A percentile compares a stretch with the other conserved stretches of the same genome.
Conservation (phyloP, 2,113 vertebrate genomes). For the Andinoacara biseriatus region DNA sequence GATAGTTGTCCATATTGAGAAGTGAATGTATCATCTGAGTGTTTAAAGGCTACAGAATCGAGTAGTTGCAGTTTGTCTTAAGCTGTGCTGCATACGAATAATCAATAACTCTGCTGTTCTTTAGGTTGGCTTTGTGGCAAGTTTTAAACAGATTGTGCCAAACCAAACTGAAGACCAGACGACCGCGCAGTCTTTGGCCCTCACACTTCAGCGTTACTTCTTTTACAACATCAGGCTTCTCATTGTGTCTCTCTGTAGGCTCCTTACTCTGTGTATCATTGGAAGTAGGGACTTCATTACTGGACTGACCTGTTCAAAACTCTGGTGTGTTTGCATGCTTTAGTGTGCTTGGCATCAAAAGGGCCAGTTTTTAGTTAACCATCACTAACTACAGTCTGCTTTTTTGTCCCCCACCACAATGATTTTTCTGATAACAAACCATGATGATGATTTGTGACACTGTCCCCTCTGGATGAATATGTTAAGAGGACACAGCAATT, state of each 20-base stretch:
- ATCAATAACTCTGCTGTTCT: conserved; percentile 18
- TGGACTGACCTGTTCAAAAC: conserved; percentile 11
- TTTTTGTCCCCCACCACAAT: neutral
- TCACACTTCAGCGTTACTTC: neutral
- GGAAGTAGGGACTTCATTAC: neutral
- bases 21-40: conserved; percentile 18
- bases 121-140: neutral
- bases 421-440: neutral
- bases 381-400: conserved; percentile 11
- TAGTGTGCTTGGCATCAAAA: conserved; percentile 6
- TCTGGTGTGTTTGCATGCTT: conserved; percentile 41
- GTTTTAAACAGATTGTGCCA: neutral
- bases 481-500: neutral
- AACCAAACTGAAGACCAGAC: conserved; percentile 21
- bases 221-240: neutral
- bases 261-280: neutral
- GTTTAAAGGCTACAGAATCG: conserved; percentile 15
- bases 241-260: neutral
- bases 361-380: neutral
- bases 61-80: neutral
- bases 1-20: conserved; percentile 7
- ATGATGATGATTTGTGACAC: neutral
- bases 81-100: neutral
- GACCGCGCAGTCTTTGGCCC: neutral
- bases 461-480: neutral